Evolutionary conservation across 2,113 vertebrate genomes (phyloP).

Genomic region (Australoheros scitulus): DNA sequence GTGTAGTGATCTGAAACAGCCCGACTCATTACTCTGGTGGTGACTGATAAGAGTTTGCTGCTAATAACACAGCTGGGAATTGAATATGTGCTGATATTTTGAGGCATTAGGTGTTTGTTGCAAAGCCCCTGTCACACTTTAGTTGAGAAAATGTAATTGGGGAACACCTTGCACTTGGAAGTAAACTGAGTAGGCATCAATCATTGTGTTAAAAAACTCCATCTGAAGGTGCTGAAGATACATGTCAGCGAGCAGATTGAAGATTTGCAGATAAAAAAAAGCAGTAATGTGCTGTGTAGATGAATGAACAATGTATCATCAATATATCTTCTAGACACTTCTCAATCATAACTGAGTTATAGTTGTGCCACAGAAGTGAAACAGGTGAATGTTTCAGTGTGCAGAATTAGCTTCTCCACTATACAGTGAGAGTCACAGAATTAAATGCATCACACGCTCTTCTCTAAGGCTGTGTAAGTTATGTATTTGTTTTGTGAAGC

Average conservation of each 20-base stretch:
- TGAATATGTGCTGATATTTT: conserved; percentile 38
- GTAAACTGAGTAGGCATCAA: background rate
- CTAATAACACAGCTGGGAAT: conserved; percentile 71
- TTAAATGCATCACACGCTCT: background rate
- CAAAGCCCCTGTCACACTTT: background rate
- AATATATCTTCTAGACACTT: background rate
- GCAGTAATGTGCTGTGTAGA: background rate
- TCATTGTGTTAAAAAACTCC: background rate
- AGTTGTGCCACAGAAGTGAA: background rate
- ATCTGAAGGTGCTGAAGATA: background rate
- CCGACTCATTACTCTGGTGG: conserved; percentile 72
- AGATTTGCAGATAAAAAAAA: conserved; percentile 1
- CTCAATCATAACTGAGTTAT: background rate
- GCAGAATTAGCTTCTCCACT: background rate
- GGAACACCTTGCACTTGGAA: background rate
- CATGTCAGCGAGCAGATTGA: background rate
- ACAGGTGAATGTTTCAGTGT: background rate
- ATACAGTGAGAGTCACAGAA: background rate
- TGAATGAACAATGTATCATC: background rate
- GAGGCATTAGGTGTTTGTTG: background rate
- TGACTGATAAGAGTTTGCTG: conserved; percentile 76
- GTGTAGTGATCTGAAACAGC: conserved; percentile 69
- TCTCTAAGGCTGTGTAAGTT: no score
- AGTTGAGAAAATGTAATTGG: background rate
- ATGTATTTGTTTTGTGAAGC: no score